phyloP scores from a whole-genome alignment of 2,888 invertebrate genomes.

The Dicyrtomina minuta region DNA sequence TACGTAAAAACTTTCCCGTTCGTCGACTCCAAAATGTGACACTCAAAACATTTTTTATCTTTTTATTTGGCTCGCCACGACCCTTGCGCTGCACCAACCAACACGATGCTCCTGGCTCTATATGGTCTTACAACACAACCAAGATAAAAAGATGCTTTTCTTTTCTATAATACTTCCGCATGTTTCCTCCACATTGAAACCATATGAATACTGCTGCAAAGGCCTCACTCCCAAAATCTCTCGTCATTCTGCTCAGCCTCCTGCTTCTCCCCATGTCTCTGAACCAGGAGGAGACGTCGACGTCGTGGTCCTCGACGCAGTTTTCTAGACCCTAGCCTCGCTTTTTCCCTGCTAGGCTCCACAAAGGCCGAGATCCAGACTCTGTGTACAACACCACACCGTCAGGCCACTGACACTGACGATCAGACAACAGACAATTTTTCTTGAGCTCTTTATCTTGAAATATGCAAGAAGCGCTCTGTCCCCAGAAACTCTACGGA shows the following conservation, averaged over 20 bases:
- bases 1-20: conserved; percentile 20
- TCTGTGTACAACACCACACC: background rate
- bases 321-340: too few species aligned
- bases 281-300: background rate
- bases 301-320: too few species aligned
- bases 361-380: background rate
- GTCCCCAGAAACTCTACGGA: conserved; percentile 12
- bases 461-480: conserved; percentile 10
- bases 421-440: conserved; percentile 15
- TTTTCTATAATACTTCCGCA: background rate
- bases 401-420: conserved; percentile 9
- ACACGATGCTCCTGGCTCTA: conserved; percentile 3
- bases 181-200: background rate
- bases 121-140: background rate
- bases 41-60: conserved; percentile 36
- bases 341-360: background rate
- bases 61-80: conserved; percentile 34
- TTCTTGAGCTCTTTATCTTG: conserved; percentile 3
- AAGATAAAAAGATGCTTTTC: background rate
- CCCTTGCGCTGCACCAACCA: conserved; percentile 21
- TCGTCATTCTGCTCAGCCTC: background rate
- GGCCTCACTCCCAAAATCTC: background rate
- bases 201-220: background rate
- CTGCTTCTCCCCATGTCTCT: background rate
- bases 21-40: conserved; percentile 31